Evolutionary conservation across 2,113 vertebrate species (phyloP).

Genomic region (Mungos mungo): DNA sequence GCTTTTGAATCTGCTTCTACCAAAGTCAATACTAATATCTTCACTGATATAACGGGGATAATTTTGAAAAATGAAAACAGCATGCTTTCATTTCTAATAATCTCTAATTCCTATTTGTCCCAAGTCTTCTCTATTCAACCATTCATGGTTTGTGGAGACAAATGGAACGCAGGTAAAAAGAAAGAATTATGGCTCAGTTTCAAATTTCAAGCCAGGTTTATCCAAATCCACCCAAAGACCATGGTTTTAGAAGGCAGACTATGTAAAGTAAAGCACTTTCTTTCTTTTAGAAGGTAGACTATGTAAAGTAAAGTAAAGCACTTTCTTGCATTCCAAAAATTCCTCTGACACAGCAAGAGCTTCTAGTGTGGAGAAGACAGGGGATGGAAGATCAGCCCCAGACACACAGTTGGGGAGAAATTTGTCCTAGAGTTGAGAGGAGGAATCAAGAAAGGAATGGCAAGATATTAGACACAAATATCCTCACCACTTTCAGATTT

Average conservation of each 20-base stretch:
- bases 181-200: not conserved
- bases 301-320: not conserved
- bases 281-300: not conserved
- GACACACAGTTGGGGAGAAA: not conserved
- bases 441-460: not conserved
- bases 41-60: not conserved
- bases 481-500: not conserved
- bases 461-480: not conserved
- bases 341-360: not conserved
- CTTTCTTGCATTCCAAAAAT: not conserved
- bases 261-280: not conserved
- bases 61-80: not conserved
- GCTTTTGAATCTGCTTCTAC: not conserved
- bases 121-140: not conserved
- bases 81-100: not conserved
- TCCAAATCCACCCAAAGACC: not conserved
- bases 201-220: not conserved
- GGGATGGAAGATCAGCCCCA: not conserved
- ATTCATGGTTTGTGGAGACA: not conserved
- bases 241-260: not conserved
- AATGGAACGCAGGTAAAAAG: not conserved
- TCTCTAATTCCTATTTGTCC: not conserved
- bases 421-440: not conserved
- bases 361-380: not conserved
- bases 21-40: not conserved